Conservation (phyloP, 2,888 invertebrate species). For the Habroteleia sp. region DNA sequence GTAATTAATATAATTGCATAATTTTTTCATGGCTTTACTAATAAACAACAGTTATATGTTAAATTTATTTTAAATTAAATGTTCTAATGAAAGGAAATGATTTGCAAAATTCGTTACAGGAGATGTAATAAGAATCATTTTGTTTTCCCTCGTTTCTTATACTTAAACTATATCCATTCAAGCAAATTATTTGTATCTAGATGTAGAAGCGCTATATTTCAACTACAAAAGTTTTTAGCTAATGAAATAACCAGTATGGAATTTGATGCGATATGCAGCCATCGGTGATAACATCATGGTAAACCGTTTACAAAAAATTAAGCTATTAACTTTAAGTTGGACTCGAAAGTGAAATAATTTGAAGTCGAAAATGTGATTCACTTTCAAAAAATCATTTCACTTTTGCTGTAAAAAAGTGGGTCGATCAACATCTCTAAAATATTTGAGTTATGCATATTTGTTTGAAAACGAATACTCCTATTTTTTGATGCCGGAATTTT, state of each 20-base stretch:
- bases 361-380: slow-evolving; percentile 50
- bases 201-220: slow-evolving; percentile 38
- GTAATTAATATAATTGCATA: too few relatives aligned
- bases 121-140: slow-evolving; percentile 8
- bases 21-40: too few relatives aligned
- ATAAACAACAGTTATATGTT: too few relatives aligned
- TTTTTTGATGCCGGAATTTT: slow-evolving; percentile 17
- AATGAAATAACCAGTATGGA: slow-evolving; percentile 39
- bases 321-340: slow-evolving; percentile 43
- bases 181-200: slow-evolving; percentile 9
- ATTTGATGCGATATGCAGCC: slow-evolving; percentile 17
- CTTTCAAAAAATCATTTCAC: slow-evolving; percentile 58
- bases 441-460: slow-evolving; percentile 36
- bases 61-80: too few relatives aligned
- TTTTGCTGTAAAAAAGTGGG: slow-evolving; percentile 54
- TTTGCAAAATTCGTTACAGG: slow-evolving; percentile 3
- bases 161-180: slow-evolving; percentile 15
- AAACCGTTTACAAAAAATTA: slow-evolving; percentile 41
- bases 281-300: slow-evolving; percentile 30
- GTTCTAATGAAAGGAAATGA: too few relatives aligned
- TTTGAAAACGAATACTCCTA: slow-evolving; percentile 14
- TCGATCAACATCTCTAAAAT: slow-evolving; percentile 23
- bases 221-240: slow-evolving; percentile 46
- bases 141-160: slow-evolving; percentile 19
- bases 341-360: slow-evolving; percentile 33